These are phyloP conservation scores for Mustelus asterias DNA, from an alignment of 2,113 vertebrate species.

Conservation along the genomic window DNA sequence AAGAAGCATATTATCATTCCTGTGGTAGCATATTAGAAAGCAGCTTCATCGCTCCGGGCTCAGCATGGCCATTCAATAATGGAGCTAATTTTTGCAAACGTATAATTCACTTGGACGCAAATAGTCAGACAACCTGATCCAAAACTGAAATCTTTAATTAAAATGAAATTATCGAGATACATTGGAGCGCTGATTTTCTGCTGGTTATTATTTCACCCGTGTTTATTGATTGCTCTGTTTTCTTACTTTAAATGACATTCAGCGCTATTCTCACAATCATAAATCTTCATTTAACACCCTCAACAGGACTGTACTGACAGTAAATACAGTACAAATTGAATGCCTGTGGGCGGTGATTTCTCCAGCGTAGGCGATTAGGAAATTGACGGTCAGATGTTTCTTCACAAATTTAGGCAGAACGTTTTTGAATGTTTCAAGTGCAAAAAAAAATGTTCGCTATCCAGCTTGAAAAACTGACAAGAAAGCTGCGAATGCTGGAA, in stretches of 20 bases:
- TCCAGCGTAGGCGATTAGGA: neutral
- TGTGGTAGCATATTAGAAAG: conserved; percentile 7
- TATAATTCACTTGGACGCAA: conserved; percentile 5
- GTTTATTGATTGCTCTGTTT: conserved; percentile 33
- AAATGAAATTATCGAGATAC: conserved; percentile 14
- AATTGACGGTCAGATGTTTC: neutral
- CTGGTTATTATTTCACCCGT: neutral
- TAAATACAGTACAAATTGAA: neutral
- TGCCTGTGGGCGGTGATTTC: neutral
- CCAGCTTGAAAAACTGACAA: neutral
- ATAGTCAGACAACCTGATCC: conserved; percentile 22
- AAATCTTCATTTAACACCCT: conserved; percentile 25
- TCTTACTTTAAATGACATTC: conserved; percentile 9
- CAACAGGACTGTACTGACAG: neutral
- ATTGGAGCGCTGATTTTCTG: neutral
- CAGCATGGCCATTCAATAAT: neutral
- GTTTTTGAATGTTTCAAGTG: neutral
- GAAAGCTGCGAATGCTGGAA: neutral
- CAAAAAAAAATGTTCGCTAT: neutral
- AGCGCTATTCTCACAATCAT: neutral
- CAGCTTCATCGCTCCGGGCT: neutral
- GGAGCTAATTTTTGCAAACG: neutral
- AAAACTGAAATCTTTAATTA: conserved; percentile 23
- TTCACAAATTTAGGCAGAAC: neutral
- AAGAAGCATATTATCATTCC: neutral